Evolutionary conservation across 2,113 vertebrate species (phyloP).

Genomic region (Bubo scandiacus): DNA sequence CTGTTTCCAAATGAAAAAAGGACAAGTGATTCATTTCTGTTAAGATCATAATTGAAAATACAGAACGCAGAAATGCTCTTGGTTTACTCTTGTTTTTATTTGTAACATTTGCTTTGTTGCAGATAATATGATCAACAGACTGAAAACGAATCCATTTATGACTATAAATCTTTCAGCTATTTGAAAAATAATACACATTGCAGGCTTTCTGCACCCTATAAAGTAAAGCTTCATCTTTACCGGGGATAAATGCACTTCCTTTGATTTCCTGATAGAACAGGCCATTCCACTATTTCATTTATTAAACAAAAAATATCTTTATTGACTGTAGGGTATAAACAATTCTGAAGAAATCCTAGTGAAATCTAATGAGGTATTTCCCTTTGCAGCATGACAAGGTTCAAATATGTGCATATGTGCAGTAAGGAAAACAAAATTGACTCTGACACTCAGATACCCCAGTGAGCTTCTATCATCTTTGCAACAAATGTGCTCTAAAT

Average conservation of each 20-base stretch:
- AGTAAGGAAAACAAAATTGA: slow-evolving; percentile 45
- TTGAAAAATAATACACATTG: slow-evolving; percentile 42
- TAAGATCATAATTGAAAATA: slow-evolving; percentile 80
- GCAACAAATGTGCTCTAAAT: slow-evolving; percentile 60
- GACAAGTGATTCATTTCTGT: slow-evolving; percentile 75
- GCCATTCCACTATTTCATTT: slow-evolving; percentile 23
- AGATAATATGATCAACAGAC: slow-evolving; percentile 1
- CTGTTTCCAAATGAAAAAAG: slow-evolving; percentile 77
- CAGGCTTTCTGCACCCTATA: slow-evolving; percentile 33
- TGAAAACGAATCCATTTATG: slow-evolving; percentile 2
- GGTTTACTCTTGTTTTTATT: slow-evolving; percentile 44
- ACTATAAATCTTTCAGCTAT: slow-evolving; percentile 50
- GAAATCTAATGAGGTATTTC: slow-evolving; percentile 52
- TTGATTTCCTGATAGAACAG: slow-evolving; percentile 33
- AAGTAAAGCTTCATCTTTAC: slow-evolving; percentile 51
- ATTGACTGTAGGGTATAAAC: slow-evolving; percentile 21
- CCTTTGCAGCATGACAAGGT: slow-evolving; percentile 12
- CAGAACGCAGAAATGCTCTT: slow-evolving; percentile 62
- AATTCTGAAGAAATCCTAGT: slow-evolving; percentile 10
- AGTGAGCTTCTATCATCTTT: slow-evolving; percentile 40
- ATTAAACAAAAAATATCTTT: slow-evolving; percentile 49
- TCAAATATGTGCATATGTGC: slow-evolving; percentile 40
- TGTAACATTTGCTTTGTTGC: slow-evolving; percentile 43
- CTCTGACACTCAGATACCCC: slow-evolving; percentile 47
- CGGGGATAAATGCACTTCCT: slow-evolving; percentile 30